Conservation (phyloP, 2,888 invertebrate genomes). For the Kuschelorhynchus macadamiae region DNA sequence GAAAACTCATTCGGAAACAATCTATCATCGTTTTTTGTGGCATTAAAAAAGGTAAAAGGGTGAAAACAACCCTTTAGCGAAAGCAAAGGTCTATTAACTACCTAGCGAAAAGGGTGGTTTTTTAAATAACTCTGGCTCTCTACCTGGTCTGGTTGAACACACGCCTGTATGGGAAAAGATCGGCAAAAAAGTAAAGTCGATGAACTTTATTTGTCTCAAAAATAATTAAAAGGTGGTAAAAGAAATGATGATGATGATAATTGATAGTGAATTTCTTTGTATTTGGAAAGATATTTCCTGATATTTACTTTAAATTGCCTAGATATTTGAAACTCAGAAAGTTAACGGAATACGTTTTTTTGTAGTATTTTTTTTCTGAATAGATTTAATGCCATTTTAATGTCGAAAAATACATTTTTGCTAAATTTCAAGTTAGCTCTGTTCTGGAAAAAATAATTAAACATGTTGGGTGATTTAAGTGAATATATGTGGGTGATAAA, state of each 20-base stretch:
- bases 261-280: not conserved
- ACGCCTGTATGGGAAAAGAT: slow-evolving; percentile 35
- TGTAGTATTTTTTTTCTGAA: no score
- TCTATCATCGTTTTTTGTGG: slow-evolving; percentile 48
- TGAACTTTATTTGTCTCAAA: slow-evolving; percentile 35
- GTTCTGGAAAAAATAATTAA: no score
- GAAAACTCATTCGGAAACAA: slow-evolving; percentile 44
- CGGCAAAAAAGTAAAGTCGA: slow-evolving; percentile 36
- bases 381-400: no score
- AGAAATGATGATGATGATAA: no score
- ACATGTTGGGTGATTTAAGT: no score
- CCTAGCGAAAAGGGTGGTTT: slow-evolving; percentile 42
- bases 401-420: no score
- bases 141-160: slow-evolving; percentile 41
- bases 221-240: slow-evolving; percentile 25
- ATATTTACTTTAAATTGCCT: no score
- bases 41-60: slow-evolving; percentile 45
- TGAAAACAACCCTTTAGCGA: slow-evolving; percentile 51
- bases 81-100: slow-evolving; percentile 43
- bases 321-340: no score
- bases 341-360: no score
- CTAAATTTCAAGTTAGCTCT: no score
- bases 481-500: no score
- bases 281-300: no score
- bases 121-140: slow-evolving; percentile 16